Evolutionary conservation across 64 coral and sea anemone species (phyloP), one percentile per base, ranked within the genome.

Genomic region (Orbicella faveolata): DNA sequence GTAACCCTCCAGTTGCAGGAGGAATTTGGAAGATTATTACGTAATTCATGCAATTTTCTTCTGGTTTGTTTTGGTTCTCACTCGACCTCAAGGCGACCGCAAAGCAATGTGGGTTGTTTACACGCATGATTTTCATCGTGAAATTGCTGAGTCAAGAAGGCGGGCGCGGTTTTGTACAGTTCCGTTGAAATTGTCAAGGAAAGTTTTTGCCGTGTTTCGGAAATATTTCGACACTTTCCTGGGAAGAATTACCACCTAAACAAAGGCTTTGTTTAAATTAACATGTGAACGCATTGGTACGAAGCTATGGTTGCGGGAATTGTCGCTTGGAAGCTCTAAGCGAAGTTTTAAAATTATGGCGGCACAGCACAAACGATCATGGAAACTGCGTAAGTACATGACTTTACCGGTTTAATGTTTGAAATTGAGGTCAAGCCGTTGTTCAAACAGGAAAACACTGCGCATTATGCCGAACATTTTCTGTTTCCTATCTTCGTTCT

Each of bases 311-410:
- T 85, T 66, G 52, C 11, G 64, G 61, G 72, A 85, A 85, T 25
- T 72, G 37, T 73, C 44, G 63, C 34, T 3, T 72, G 82, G 82
- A 41, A 21, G 41, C 82, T 85, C 19, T 83, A 23, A 83, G 33
- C 1, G n/a, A 51, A 85, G 80, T 73, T 84, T 82, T 35, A 33
- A 41, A 53, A 88, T 84, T 79, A 97, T 97, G 95, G 95, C 95
- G 83, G 87, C 82, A 76, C 91, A 89, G 74, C 87, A 80, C 0
- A 97, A 97, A 73, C 92, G 95, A 88, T 84, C 92, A 37, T 97
- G 95, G 95, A 97, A 94, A 85, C 95, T 97, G 25, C 95, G 95
- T 97, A 88, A 97, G 95, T 97, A 72, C 23, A 86, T 44, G 19
- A 26, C 15, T 65, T 67, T 36, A 63, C 73, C 82, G 64, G 82